Base-by-base conservation (phyloP, 2,113 vertebrate genomes). In the Actenoides hombroni region DNA sequence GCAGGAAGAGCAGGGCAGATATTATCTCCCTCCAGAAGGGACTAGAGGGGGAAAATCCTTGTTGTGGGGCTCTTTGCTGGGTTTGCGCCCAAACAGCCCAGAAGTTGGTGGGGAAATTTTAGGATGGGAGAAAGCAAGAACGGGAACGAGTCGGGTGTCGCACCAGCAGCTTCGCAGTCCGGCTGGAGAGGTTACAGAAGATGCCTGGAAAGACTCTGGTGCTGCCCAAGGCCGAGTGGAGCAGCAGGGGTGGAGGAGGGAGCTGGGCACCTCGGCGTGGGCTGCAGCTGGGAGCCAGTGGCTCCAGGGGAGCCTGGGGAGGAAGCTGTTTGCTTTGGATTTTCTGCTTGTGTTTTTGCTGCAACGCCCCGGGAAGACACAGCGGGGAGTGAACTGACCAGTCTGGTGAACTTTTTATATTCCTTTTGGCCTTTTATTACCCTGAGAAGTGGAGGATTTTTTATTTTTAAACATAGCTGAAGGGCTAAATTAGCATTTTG, bases 391-490 rank as follows among this genome's bases (percentile, higher is more conserved):
- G 91, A 96, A 94, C 96, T 96, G 96, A 94, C 94, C 96, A 96
- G 95, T 95, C 96, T 95, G 94, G 88, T 96, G 96, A 96, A 97
- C 91, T 96, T 91, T 94, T 94, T 91, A 83, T 97, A 92, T 94
- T 92, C 96, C 95, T 96, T 91, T 96, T 96, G 95, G 92, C 95
- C 96, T 96, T 97, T 96, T 91, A 96, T 76, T 96, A 91, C 92
- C 92, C 92, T 73, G 81, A 88, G 86, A 95, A 92, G 94, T 89
- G 70, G 53, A 96, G 86, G 88, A 46, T 42, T 94, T 93, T 33
- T 96, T 96, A 96, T 95, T 96, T 96, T 95, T 97, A 96, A 94
- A 95, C 92, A 90, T 56, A 94, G 91, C 92, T 90, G 86, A 87
- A 94, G 86, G 93, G 83, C 96, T 94, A 96, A 94, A 96, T 96